A percentile compares a stretch with the other conserved stretches of the same genome.
Evolutionary conservation across 2,113 vertebrate genomes (phyloP).

Genomic region (Paratilapia polleni): DNA sequence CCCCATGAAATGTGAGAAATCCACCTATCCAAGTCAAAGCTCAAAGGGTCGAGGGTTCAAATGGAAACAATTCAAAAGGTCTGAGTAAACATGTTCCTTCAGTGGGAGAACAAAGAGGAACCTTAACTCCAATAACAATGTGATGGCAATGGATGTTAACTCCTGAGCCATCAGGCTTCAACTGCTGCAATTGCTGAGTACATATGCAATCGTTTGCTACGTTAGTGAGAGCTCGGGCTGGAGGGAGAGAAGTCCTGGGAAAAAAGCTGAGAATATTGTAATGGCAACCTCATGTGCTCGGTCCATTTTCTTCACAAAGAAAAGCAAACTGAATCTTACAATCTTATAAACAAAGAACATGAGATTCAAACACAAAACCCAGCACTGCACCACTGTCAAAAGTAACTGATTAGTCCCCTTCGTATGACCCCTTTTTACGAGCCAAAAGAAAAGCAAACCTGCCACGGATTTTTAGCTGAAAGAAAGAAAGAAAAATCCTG

Average conservation of each 20-base stretch:
- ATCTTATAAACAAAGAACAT: slow-evolving; percentile 60
- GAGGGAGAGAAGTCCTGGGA: slow-evolving; percentile 43
- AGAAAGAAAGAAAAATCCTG: not conserved
- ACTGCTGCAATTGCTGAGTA: slow-evolving; percentile 20
- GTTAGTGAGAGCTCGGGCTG: slow-evolving; percentile 29
- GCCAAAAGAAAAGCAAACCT: slow-evolving; percentile 52
- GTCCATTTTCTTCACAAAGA: slow-evolving; percentile 47
- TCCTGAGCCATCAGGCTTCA: slow-evolving; percentile 44
- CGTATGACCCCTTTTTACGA: slow-evolving; percentile 12
- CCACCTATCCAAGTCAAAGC: slow-evolving; percentile 35
- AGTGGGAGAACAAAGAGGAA: slow-evolving; percentile 60
- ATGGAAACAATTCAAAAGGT: slow-evolving; percentile 71
- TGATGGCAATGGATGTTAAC: slow-evolving; percentile 63
- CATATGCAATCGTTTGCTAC: slow-evolving; percentile 67
- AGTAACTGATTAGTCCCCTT: slow-evolving; percentile 35
- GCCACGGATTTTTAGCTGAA: not conserved
- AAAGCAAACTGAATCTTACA: slow-evolving; percentile 64
- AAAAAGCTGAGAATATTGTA: slow-evolving; percentile 44
- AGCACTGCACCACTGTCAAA: slow-evolving; percentile 6
- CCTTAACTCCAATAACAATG: slow-evolving; percentile 57
- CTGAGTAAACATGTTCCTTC: slow-evolving; percentile 59
- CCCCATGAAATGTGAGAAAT: slow-evolving; percentile 69
- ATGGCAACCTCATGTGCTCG: slow-evolving; percentile 73
- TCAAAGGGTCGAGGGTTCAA: slow-evolving; percentile 55
- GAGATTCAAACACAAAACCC: slow-evolving; percentile 54